These are phyloP conservation scores for Aurelia aurita complex sp. Pacific DNA, from an alignment of 30 jellyfish, hydroid and myxozoan species.

Conservation along the genomic window DNA sequence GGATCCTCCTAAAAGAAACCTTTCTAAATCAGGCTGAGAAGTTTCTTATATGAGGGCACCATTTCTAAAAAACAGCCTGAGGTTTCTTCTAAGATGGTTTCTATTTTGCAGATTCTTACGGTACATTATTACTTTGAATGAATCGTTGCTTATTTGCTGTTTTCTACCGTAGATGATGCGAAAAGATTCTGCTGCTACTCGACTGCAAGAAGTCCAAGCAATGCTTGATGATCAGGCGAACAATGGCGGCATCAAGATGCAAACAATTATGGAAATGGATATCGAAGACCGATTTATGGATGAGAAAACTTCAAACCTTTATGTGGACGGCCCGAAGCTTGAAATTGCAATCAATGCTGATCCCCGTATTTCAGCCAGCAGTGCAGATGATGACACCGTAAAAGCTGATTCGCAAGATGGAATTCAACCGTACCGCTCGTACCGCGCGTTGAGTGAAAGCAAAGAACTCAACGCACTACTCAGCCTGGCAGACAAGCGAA, in stretches of 20 bases:
- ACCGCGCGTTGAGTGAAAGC: slow-evolving; percentile 91
- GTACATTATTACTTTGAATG: no score
- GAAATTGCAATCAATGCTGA: slow-evolving; percentile 20
- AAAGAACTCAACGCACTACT: slow-evolving; percentile 62
- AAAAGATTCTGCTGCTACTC: slow-evolving; percentile 38
- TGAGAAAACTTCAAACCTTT: slow-evolving; percentile 18
- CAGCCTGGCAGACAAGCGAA: slow-evolving; percentile 58
- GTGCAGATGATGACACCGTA: slow-evolving; percentile 84
- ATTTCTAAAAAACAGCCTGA: no score
- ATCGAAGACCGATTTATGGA: slow-evolving; percentile 53
- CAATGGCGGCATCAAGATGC: slow-evolving; percentile 54
- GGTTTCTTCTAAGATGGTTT: no score
- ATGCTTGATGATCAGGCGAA: slow-evolving; percentile 41
- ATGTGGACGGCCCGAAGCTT: slow-evolving; percentile 20
- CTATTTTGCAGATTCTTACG: no score
- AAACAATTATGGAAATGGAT: slow-evolving; percentile 76
- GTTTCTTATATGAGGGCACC: no score
- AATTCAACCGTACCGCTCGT: slow-evolving; percentile 87
- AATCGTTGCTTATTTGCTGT: no score
- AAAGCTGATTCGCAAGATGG: slow-evolving; percentile 58
- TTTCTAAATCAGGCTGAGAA: no score
- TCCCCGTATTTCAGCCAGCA: slow-evolving; percentile 66
- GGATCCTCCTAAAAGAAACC: no score
- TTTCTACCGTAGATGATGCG: slow-evolving; percentile 49
- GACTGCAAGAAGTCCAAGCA: slow-evolving; percentile 46